Evolutionary conservation across 2,888 invertebrate species (phyloP), one percentile per base, ranked within the genome.

Genomic region (Ypsolopha sequella): DNA sequence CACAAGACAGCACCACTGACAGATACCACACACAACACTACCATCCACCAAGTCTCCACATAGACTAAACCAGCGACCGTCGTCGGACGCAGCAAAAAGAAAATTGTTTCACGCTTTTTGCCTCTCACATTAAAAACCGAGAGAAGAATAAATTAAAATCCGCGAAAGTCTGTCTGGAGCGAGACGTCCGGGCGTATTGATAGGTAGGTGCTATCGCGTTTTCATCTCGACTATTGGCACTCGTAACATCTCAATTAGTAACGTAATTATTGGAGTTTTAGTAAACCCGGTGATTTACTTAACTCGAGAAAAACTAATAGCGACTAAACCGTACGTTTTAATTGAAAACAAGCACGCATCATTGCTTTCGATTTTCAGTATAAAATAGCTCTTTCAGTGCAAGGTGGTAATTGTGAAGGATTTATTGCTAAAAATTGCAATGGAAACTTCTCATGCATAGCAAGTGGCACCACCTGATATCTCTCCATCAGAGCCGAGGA

Each of bases 81-180:
- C 66, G 68, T 59, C 66, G 68, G 46, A 46, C 48, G 48, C 24
- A 36, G 70, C 71, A 81, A 78, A 80, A 84, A 85, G 84, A 82
- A 86, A 85, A 81, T 81, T 73, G 72, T 75, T 85, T 82, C 80
- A 86, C 82, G 84, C 78, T 76, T 72, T 71, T 68, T 80, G 84
- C 80, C 74, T 50, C 79, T 70, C 70, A 75, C 77, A 76, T 77
- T 79, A 79, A 80, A 78, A 79, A 63, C 51, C 36, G 44, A 52
- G 70, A 71, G 73, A 75, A 68, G 76, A 81, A 82, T 80, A 76
- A 78, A 80, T 84, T 79, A 77, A 64, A 71, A 66, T 71, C 63
- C 70, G 80, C 80, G 85, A 86, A 86, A 85, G 85, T 85, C 74
- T 68, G 65, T 70, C 68, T 69, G 63, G 73, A 58, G 64, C 60